These are phyloP conservation scores for Hyla sarda DNA, from an alignment of 2,113 vertebrate species.

Conservation along the genomic window DNA sequence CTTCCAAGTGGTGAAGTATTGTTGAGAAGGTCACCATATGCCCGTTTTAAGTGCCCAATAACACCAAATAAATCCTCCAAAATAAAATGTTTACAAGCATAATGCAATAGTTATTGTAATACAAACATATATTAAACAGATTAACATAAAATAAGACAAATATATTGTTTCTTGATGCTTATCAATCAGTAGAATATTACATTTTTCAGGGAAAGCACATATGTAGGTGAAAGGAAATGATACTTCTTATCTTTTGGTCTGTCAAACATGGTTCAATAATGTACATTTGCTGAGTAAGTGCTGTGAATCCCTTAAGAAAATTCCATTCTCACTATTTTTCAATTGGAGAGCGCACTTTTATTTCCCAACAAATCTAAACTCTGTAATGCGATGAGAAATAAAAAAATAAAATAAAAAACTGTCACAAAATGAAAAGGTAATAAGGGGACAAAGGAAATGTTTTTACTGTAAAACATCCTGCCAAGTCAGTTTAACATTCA, in stretches of 20 bases:
- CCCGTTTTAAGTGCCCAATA: neutral
- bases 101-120: neutral
- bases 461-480: conserved; percentile 70
- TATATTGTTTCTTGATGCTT: conserved; percentile 21
- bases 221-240: conserved; percentile 78
- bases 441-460: conserved; percentile 76
- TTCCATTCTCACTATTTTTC: conserved; percentile 80
- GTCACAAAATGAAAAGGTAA: conserved; percentile 81
- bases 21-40: neutral
- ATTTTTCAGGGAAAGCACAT: conserved; percentile 62
- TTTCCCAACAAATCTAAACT: conserved; percentile 75
- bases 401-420: too few species aligned
- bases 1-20: neutral
- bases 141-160: neutral
- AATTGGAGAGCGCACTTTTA: conserved; percentile 74
- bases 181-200: conserved; percentile 53
- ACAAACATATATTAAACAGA: neutral
- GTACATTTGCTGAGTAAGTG: conserved; percentile 66
- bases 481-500: conserved; percentile 57
- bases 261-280: conserved; percentile 82
- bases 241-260: conserved; percentile 78
- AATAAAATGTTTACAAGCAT: neutral
- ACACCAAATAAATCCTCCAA: neutral
- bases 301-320: conserved; percentile 79
- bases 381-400: conserved; percentile 72